Percentiles rank a stretch among this genome's conserved stretches.
These are phyloP conservation scores for Elephas maximus DNA, from an alignment of 2,113 vertebrate genomes.

Conservation along the genomic window DNA sequence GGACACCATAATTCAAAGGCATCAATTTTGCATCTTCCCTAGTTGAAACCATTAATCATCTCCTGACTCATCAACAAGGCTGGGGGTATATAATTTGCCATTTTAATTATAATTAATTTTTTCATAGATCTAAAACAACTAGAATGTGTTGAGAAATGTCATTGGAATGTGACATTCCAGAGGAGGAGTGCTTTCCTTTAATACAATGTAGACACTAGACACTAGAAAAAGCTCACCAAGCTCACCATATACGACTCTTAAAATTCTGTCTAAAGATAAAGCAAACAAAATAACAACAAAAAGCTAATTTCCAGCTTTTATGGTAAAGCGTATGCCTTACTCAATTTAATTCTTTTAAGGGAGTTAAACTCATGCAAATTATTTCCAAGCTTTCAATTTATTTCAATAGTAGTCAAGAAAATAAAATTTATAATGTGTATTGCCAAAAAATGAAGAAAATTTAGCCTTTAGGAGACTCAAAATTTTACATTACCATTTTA, in stretches of 20 bases:
- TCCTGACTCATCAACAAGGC: background rate
- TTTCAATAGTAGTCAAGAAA: background rate
- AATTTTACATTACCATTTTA: background rate
- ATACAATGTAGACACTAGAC: background rate
- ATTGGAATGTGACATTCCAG: background rate
- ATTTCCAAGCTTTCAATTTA: background rate
- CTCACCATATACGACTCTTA: background rate
- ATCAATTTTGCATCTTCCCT: background rate
- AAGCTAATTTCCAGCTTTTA: background rate
- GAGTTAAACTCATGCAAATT: background rate
- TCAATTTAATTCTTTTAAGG: background rate
- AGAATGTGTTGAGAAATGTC: constrained; percentile 40
- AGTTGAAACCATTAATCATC: background rate
- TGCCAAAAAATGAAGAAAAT: background rate
- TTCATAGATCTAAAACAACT: constrained; percentile 57
- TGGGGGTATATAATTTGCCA: background rate
- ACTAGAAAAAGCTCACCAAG: background rate
- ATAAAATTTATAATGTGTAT: background rate
- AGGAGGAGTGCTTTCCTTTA: background rate
- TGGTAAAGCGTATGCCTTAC: background rate
- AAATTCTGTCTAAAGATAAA: background rate
- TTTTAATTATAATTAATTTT: constrained; percentile 55
- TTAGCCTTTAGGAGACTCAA: background rate
- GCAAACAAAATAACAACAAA: background rate
- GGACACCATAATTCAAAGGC: too few relatives aligned